A percentile compares a stretch with the other conserved stretches of the same genome.
phyloP scores from a whole-genome alignment of 2,888 invertebrate genomes.

The Philopedon plagiatum region DNA sequence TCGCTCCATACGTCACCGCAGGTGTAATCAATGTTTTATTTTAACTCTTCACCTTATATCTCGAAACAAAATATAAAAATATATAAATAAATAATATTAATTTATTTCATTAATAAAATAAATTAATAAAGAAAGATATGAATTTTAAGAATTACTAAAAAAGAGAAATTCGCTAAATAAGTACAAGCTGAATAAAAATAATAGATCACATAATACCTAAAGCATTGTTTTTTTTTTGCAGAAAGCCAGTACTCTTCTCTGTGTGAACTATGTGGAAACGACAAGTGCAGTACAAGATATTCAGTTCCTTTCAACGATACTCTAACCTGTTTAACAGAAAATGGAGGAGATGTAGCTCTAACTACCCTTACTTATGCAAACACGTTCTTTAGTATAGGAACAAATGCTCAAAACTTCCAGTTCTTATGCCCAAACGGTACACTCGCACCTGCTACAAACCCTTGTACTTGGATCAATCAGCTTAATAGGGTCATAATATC shows the following conservation, averaged over 20 bases:
- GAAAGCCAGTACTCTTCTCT: conserved; percentile 52
- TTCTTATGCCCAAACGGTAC: conserved; percentile 64
- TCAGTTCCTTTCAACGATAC: conserved; percentile 55
- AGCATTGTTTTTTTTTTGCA: conserved; percentile 6
- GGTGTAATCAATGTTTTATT: no score
- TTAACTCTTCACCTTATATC: no score
- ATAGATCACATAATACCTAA: no score
- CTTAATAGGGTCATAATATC: conserved; percentile 75
- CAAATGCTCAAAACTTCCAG: conserved; percentile 55
- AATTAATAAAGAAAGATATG: no score
- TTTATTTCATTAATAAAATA: no score
- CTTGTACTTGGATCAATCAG: conserved; percentile 76
- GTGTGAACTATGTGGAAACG: conserved; percentile 61
- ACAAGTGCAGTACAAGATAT: conserved; percentile 54
- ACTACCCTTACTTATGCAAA: conserved; percentile 67
- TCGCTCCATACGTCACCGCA: no score
- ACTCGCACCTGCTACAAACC: conserved; percentile 58
- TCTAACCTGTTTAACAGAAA: conserved; percentile 66
- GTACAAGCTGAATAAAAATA: no score
- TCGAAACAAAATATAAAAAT: no score
- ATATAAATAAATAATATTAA: no score
- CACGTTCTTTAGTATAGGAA: conserved; percentile 55
- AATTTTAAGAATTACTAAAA: no score
- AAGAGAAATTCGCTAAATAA: no score
- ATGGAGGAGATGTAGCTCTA: conserved; percentile 73